Conservation (phyloP, 2,797 vertebrate species). For the Xenopus petersii region DNA sequence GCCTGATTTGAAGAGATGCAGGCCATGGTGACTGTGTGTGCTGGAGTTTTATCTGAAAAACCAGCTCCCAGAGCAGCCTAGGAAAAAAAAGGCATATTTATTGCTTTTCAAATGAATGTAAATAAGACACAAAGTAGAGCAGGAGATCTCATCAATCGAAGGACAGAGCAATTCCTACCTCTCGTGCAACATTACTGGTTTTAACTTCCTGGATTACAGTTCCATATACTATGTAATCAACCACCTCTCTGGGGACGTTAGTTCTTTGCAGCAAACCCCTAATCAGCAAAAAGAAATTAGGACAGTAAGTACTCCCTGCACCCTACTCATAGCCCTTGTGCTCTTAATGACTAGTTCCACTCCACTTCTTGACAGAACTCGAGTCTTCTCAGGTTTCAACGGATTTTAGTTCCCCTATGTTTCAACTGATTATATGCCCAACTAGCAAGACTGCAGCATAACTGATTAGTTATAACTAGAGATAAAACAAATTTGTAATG, state of each 20-base stretch:
- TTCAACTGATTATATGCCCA: no score
- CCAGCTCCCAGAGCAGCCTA: conserved; percentile 91
- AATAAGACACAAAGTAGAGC: neutral
- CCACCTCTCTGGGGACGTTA: conserved; percentile 73
- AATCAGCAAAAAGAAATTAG: conserved; percentile 15
- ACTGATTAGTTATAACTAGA: no score
- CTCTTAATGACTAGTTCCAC: no score
- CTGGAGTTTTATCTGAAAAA: conserved; percentile 89
- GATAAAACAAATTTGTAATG: no score
- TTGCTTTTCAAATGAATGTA: neutral
- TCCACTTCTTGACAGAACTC: no score
- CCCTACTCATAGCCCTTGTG: no score
- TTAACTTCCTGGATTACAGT: conserved; percentile 97
- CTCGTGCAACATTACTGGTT: conserved; percentile 94
- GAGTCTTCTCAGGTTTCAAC: no score
- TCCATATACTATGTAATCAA: conserved; percentile 91
- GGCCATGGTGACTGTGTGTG: conserved; percentile 96
- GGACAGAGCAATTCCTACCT: conserved; percentile 68
- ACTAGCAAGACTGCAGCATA: no score
- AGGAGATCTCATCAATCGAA: no score
- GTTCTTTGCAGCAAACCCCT: conserved; percentile 85
- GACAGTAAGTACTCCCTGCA: no score
- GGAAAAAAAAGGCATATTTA: neutral
- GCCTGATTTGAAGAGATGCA: conserved; percentile 97
- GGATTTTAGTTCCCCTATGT: no score